Conservation (phyloP, 2,113 vertebrate species). For the Rhabdomys dilectus region DNA sequence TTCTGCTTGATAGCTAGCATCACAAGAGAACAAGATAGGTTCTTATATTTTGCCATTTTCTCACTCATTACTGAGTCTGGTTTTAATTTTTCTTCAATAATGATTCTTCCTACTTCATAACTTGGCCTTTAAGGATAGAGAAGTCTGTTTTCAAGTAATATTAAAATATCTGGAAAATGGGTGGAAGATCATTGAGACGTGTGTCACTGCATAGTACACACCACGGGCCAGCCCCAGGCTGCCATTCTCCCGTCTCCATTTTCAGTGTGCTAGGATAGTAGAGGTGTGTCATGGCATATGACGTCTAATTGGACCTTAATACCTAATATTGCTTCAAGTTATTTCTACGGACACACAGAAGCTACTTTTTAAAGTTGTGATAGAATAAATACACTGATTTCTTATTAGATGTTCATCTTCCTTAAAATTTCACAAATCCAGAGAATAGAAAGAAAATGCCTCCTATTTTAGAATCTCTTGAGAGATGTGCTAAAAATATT, state of each 20-base stretch:
- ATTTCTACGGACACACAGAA: neutral
- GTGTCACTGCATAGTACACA: too few relatives aligned
- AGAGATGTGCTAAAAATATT: constrained; percentile 71
- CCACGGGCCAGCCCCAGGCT: neutral
- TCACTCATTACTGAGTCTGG: constrained; percentile 18
- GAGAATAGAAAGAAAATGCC: constrained; percentile 60
- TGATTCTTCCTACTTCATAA: neutral
- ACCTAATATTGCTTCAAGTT: neutral
- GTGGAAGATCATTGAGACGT: too few relatives aligned
- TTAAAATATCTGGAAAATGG: constrained; percentile 19
- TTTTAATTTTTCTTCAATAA: constrained; percentile 63
- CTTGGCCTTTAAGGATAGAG: neutral
- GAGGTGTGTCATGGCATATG: neutral
- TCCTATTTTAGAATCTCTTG: constrained; percentile 65
- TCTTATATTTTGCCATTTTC: constrained; percentile 26
- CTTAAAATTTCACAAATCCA: constrained; percentile 46
- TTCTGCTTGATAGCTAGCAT: constrained; percentile 54
- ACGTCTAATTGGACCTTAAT: neutral
- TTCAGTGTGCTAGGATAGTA: neutral
- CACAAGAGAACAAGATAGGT: constrained; percentile 38
- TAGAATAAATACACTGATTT: constrained; percentile 19
- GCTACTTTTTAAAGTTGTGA: neutral
- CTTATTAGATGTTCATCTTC: constrained; percentile 41
- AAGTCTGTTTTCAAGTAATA: constrained; percentile 38
- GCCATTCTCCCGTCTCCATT: neutral